Base-by-base conservation (phyloP, 2,113 vertebrate genomes). In the Salvelinus sp. region DNA sequence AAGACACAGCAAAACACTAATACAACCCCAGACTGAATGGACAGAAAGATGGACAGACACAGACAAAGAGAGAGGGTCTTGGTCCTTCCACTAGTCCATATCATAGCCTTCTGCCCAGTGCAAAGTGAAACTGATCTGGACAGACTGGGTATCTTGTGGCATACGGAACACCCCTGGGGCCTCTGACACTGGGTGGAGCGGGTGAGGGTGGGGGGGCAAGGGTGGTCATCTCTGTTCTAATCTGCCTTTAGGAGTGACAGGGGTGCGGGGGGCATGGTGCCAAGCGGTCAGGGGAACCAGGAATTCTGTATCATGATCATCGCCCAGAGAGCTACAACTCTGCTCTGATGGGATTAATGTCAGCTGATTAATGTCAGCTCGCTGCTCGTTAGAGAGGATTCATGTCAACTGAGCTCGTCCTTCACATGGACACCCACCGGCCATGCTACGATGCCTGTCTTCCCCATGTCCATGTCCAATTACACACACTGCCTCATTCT, bases 261-360 rank as follows among this genome's bases (percentile, higher is more conserved):
- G 64, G 79, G 58, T 9, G 69, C 62, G 23, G 48, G 50, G 50
- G 50, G 4, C 50, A 54, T 18, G 14, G 33, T 65, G 60, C 72
- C 81, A 86, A 88, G 84, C 76, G 87, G 85, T 88, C 84, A 88
- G 82, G 70, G 79, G 2, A 62, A 23, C 18, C 69, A n/a, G n/a
- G 13, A 44, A 69, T 23, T 78, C 73, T 85, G 62, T 83, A 89
- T 90, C 87, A 90, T 84, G 85, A 84, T 63, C 75, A 75, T 50
- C 77, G 86, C 85, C 88, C 82, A 85, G 76, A 87, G 78, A 81
- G 73, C 48, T 18, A 22, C 60, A 33, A 7, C 30, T 13, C 13
- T 73, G 66, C 86, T 88, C 81, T 79, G 79, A 78, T 78, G 67
- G 77, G 77, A 76, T 83, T 79, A 73, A 74, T 74, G 71, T 82